Conservation (phyloP, 1,140 invertebrate species). For the Penaeus japonicus region DNA sequence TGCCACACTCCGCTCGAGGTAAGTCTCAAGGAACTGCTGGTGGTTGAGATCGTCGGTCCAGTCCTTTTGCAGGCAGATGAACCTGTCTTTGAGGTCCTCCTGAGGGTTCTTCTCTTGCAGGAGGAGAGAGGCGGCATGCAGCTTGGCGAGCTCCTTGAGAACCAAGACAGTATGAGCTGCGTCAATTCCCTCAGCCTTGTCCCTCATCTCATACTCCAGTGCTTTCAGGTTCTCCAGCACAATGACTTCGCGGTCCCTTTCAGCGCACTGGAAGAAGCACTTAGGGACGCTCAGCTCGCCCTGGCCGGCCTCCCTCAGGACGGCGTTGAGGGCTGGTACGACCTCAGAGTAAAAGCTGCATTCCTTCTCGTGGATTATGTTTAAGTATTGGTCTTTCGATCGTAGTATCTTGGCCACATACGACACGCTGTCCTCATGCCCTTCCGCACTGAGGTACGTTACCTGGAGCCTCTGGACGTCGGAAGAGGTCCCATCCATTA, state of each 20-base stretch:
- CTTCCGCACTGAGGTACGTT: not conserved
- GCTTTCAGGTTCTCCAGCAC: slow-evolving; percentile 20
- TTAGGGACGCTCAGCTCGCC: not conserved
- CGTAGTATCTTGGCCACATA: not conserved
- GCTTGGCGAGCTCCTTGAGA: slow-evolving; percentile 18
- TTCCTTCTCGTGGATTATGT: not conserved
- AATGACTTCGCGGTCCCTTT: not conserved
- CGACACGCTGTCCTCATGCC: not conserved
- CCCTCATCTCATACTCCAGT: not conserved
- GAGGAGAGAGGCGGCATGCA: slow-evolving; percentile 20
- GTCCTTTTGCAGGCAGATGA: slow-evolving; percentile 20
- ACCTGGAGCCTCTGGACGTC: not conserved
- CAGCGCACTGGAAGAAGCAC: not conserved
- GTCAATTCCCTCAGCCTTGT: not conserved
- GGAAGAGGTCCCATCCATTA: slow-evolving; percentile 14
- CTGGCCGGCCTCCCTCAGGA: not conserved
- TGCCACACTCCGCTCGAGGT: not conserved
- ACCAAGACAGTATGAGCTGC: not conserved
- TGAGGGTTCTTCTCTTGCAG: not conserved
- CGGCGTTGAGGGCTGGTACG: not conserved
- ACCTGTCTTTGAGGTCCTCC: not conserved
- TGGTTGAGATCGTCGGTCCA: slow-evolving; percentile 33
- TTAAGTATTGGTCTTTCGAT: not conserved
- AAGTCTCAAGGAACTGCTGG: not conserved
- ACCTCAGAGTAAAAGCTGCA: slow-evolving; percentile 17